phyloP scores from a whole-genome alignment of 1,140 invertebrate genomes.

The Diorhabda elongata region DNA sequence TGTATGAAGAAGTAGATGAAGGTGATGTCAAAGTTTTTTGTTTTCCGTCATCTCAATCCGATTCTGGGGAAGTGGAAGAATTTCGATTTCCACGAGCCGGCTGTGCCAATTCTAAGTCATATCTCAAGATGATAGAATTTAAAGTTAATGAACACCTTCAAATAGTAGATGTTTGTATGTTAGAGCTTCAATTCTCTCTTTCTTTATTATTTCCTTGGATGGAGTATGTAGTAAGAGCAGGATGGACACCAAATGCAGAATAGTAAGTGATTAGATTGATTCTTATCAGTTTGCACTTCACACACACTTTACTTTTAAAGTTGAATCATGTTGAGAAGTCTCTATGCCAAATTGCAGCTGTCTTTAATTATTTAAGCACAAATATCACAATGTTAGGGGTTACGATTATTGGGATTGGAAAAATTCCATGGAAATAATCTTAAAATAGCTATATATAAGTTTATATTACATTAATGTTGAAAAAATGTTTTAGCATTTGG shows the following conservation, averaged over 20 bases:
- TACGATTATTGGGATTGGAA: too few species aligned
- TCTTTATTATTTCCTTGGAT: slow-evolving; percentile 81
- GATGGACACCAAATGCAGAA: slow-evolving; percentile 86
- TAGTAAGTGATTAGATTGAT: slow-evolving; percentile 60
- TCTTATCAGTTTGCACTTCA: too few species aligned
- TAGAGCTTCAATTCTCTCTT: slow-evolving; percentile 70
- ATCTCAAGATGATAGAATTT: slow-evolving; percentile 85
- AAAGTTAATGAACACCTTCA: slow-evolving; percentile 61
- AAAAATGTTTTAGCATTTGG: slow-evolving; percentile 70
- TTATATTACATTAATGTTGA: not conserved
- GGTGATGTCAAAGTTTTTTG: slow-evolving; percentile 87
- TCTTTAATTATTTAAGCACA: too few species aligned
- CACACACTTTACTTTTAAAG: too few species aligned
- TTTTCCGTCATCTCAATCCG: slow-evolving; percentile 75
- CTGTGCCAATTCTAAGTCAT: slow-evolving; percentile 83
- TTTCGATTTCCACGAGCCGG: slow-evolving; percentile 91
- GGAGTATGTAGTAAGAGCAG: slow-evolving; percentile 90
- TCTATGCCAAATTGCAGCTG: too few species aligned
- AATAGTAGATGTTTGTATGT: slow-evolving; percentile 61
- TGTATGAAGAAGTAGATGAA: slow-evolving; percentile 96
- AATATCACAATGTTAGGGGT: too few species aligned
- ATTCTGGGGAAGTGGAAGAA: slow-evolving; percentile 77
- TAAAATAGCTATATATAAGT: not conserved
- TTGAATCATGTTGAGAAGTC: too few species aligned
- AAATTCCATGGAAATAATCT: not conserved